Evolutionary conservation across 2,113 vertebrate species (phyloP), one percentile per base, ranked within the genome.

Genomic region (Hyperopisus bebe): DNA sequence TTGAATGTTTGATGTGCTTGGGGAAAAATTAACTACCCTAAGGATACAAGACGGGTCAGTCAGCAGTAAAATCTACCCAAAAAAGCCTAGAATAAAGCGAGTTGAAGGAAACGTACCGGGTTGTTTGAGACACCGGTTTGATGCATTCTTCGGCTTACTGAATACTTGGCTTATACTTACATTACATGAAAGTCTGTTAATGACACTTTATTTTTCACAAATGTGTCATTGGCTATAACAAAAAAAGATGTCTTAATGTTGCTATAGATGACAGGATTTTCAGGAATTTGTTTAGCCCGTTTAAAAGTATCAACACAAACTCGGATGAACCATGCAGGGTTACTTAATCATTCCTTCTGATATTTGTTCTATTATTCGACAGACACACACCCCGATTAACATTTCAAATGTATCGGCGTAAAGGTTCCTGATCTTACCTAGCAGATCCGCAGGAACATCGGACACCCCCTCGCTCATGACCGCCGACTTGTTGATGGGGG

Each of bases 401-500:
- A 31, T 70, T 31, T 70, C n/a, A 27, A n/a, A 70, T 31, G 1
- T 31, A 15, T 11, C 62, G 62, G 62, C 62, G 62, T 31, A 11
- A 31, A 31, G 62, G 62, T 10, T 70, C 9, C 19, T 31, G 46
- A 10, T 90, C 96, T 97, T 94, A 98, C 97, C 97, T 87, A 96
- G 91, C 91, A 98, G 93, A 89, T 97, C 97, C 86, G 91, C 92
- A 92, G 97, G 94, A 6, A 97, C 93, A 39, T 97, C 96, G 50
- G 94, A 82, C 90, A 94, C 95, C 62, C 97, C 96, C 92, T 96
- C 96, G 50, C 95, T 93, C 97, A 97, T 98, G 24, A 92, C 95
- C 91, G 55, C 90, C 91, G 84, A 66, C 44, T 53, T 89, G 48
- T 89, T 70, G 62, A 70, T 70, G 62, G 62, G 62, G 62, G n/a